Evolutionary conservation across 2,113 vertebrate genomes (phyloP).

Genomic region (Dryoscopus gambensis): DNA sequence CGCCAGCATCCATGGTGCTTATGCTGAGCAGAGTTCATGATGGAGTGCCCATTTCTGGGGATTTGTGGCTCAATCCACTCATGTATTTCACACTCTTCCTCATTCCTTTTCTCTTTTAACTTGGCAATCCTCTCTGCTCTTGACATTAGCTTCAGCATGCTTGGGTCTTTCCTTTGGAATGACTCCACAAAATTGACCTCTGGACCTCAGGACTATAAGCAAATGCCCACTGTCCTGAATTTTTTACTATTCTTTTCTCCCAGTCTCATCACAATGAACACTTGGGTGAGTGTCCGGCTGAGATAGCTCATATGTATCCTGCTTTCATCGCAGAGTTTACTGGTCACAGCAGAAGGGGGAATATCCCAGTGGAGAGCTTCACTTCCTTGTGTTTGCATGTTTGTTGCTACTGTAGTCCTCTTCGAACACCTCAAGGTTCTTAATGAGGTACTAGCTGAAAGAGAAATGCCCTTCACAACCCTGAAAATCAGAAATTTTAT

Average conservation of each 20-base stretch:
- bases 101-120: not conserved
- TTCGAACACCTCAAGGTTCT: not conserved
- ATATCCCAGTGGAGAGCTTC: not conserved
- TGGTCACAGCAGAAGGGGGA: not conserved
- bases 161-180: not conserved
- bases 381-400: not conserved
- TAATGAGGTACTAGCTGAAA: not conserved
- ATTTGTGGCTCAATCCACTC: not conserved
- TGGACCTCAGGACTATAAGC: not conserved
- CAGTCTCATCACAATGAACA: not conserved
- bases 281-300: not conserved
- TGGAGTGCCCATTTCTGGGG: not conserved
- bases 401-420: not conserved
- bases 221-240: not conserved
- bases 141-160: not conserved
- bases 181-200: not conserved
- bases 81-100: not conserved
- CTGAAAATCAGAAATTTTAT: not conserved
- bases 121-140: not conserved
- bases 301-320: not conserved
- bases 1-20: not conserved
- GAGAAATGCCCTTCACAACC: not conserved
- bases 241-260: not conserved
- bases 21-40: not conserved
- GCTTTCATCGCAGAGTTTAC: not conserved